Conservation (phyloP, 2,113 vertebrate genomes). For the Oostethus manadensis region DNA sequence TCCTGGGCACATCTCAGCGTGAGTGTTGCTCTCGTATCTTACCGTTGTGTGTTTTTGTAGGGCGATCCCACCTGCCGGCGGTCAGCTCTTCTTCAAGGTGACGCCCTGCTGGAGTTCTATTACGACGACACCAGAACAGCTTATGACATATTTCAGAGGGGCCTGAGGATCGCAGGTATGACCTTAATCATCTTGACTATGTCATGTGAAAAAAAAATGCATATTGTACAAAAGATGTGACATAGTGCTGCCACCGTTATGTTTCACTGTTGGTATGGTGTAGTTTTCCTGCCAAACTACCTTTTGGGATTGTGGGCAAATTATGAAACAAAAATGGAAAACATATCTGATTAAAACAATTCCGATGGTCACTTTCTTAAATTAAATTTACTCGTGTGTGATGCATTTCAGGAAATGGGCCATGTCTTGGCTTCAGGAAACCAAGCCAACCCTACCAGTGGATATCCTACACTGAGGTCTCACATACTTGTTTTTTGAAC, state of each 20-base stretch:
- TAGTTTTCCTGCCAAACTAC: no score
- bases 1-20: neutral
- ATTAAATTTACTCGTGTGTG: neutral
- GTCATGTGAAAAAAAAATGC: neutral
- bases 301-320: no score
- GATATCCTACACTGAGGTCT: slow-evolving; percentile 75
- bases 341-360: no score
- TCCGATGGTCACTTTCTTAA: no score
- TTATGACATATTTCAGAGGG: slow-evolving; percentile 76
- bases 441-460: slow-evolving; percentile 73
- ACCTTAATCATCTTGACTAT: neutral
- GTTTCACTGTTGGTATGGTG: no score
- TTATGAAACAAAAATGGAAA: no score
- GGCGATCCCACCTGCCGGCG: slow-evolving; percentile 68
- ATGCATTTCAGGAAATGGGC: slow-evolving; percentile 57
- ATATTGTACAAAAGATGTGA: no score
- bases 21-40: neutral
- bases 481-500: slow-evolving; percentile 1
- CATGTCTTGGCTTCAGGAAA: slow-evolving; percentile 73
- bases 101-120: slow-evolving; percentile 73
- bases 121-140: slow-evolving; percentile 71
- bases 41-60: slow-evolving; percentile 29
- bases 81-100: slow-evolving; percentile 69
- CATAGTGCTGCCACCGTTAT: no score
- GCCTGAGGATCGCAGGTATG: slow-evolving; percentile 67